These are phyloP conservation scores for Hydractinia echinata DNA, from an alignment of 30 jellyfish, hydroid and myxozoan genomes.

Conservation along the genomic window DNA sequence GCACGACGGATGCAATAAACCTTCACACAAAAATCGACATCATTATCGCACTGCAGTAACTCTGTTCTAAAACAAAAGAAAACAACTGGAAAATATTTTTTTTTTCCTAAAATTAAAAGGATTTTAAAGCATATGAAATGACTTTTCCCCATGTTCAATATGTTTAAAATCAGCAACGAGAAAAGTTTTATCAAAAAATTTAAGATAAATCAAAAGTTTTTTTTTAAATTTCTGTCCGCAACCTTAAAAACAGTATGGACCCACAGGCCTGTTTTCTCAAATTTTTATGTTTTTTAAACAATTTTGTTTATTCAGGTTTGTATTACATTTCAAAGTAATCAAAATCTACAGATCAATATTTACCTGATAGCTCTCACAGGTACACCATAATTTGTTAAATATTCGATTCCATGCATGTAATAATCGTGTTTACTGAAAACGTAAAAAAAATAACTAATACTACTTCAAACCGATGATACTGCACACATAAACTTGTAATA, in stretches of 20 bases:
- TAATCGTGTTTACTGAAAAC: conserved; percentile 17
- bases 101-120: background rate
- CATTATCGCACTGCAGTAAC: conserved; percentile 70
- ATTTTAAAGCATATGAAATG: background rate
- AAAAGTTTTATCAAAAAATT: too few relatives aligned
- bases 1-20: conserved; percentile 74
- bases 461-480: background rate
- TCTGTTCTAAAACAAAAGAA: conserved; percentile 52
- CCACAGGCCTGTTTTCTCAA: too few relatives aligned
- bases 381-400: conserved; percentile 38
- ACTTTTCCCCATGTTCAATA: background rate
- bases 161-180: background rate
- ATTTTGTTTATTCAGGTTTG: too few relatives aligned
- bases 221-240: too few relatives aligned
- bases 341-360: too few relatives aligned
- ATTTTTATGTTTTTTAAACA: too few relatives aligned
- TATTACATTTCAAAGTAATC: too few relatives aligned
- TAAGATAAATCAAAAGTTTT: too few relatives aligned
- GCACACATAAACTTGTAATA: background rate
- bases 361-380: conserved; percentile 43
- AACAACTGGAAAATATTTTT: background rate
- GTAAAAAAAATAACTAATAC: background rate
- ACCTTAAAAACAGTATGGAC: too few relatives aligned
- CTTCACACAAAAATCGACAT: conserved; percentile 76
- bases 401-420: conserved; percentile 42